Percentiles rank a stretch among this genome's conserved stretches.
Evolutionary conservation across 1,140 invertebrate genomes (phyloP).

Genomic region (Anthonomus grandis): DNA sequence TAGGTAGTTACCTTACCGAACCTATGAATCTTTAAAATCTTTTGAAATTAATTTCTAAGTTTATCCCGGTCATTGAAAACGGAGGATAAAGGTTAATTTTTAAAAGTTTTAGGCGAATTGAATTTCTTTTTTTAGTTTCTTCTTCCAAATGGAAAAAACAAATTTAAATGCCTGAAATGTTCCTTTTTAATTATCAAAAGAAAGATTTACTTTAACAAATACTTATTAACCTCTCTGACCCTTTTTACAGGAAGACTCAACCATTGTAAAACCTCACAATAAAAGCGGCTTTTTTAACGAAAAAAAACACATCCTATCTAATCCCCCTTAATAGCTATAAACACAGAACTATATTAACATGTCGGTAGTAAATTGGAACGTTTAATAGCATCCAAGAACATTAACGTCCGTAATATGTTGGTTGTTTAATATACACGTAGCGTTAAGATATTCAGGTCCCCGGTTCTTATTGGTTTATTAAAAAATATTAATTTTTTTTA

Average conservation of each 20-base stretch:
- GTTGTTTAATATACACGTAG: conserved; percentile 40
- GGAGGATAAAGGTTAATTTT: too few species aligned
- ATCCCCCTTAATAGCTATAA: conserved; percentile 31
- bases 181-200: too few species aligned
- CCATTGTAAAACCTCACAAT: conserved; percentile 7
- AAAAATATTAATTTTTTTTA: conserved; percentile 37
- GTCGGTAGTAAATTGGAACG: conserved; percentile 39
- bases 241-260: background rate
- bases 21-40: too few species aligned
- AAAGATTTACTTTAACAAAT: too few species aligned
- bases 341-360: conserved; percentile 39
- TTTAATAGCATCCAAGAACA: conserved; percentile 34
- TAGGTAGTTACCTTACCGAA: too few species aligned
- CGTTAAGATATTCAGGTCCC: conserved; percentile 39
- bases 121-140: too few species aligned
- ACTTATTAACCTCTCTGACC: too few species aligned
- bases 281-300: conserved; percentile 10
- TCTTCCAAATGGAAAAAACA: too few species aligned
- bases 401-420: conserved; percentile 38
- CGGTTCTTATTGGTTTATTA: conserved; percentile 37
- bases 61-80: too few species aligned
- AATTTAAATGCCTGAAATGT: too few species aligned
- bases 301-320: conserved; percentile 8
- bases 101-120: too few species aligned
- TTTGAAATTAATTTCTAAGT: too few species aligned